Evolutionary conservation across 2,797 vertebrate species (phyloP), one percentile per base, ranked within the genome.

Genomic region (Balearica regulorum): DNA sequence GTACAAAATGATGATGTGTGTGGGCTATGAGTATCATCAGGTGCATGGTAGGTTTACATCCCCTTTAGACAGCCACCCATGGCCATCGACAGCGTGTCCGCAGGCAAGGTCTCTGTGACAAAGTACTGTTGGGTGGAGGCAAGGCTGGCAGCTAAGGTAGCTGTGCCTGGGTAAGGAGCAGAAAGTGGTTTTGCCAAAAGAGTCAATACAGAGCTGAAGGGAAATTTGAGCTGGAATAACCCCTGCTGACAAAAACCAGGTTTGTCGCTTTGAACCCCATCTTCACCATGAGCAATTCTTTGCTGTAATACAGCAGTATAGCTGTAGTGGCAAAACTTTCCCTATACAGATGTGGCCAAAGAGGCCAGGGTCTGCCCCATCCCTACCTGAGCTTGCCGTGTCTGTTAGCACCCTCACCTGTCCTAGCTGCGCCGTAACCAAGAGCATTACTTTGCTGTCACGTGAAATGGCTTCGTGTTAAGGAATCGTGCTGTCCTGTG

Each of bases 401-500:
- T 43, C 13, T 69, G 29, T 39, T 26, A 37, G 43, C n/a, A 46
- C 6, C 31, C 25, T 79, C 55, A 25, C 24, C 83, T 86, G 16
- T 44, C 73, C 28, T 31, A 6, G 19, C 15, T 66, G n/a, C 41
- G 83, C 24, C 60, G 55, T 64, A 54, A 76, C 77, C 26, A 80
- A 51, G 33, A 35, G n/a, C 48, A 19, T 80, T 80, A 31, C 53
- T 89, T 69, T n/a, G 75, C 72, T 75, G 44, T 83, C 64, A 19
- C 0, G 2, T 66, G 46, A 58, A 16, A 44, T 60, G 62, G 41
- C 75, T 85, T 68, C 2, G 3, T 37, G 57, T 49, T 73, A 78
- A 87, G 70, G 73, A 83, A 43, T 46, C 61, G 87, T 48, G 75
- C 84, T 62, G 44, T 83, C 76, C 44, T 91, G 54, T n/a, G 18